phyloP scores from a whole-genome alignment of 2,888 invertebrate genomes.

The Schizotus pectinicornis region DNA sequence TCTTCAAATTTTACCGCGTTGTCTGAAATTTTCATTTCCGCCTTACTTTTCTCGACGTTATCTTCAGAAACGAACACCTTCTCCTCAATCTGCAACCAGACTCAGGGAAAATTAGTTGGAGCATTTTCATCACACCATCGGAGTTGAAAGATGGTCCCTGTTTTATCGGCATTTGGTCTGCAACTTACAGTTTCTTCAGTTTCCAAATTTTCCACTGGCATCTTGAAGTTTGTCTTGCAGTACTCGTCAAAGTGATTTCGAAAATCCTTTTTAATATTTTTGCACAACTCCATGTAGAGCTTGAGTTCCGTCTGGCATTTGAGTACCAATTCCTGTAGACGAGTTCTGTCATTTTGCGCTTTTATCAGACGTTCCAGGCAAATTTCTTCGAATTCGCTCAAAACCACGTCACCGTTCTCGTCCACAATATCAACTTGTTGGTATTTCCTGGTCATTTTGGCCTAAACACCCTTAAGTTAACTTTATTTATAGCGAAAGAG shows the following conservation, averaged over 20 bases:
- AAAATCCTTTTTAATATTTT: constrained; percentile 43
- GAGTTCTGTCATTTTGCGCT: background rate
- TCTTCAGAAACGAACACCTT: too few relatives aligned
- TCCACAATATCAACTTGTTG: constrained; percentile 23
- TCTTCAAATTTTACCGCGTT: too few relatives aligned
- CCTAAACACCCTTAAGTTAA: constrained; percentile 5
- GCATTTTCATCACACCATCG: too few relatives aligned
- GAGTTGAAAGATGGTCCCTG: too few relatives aligned
- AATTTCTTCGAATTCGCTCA: constrained; percentile 10
- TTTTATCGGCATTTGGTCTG: too few relatives aligned
- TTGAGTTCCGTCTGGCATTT: constrained; percentile 37
- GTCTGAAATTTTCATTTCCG: too few relatives aligned
- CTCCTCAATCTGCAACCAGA: too few relatives aligned
- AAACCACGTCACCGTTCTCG: constrained; percentile 23
- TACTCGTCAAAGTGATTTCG: constrained; percentile 47
- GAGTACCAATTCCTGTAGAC: constrained; percentile 8
- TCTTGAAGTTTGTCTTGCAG: constrained; percentile 45
- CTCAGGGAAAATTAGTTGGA: too few relatives aligned
- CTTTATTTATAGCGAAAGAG: background rate
- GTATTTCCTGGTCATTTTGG: constrained; percentile 16
- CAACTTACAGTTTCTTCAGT: background rate
- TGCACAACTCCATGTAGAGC: constrained; percentile 42
- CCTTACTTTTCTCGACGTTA: too few relatives aligned
- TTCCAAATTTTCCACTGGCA: constrained; percentile 29
- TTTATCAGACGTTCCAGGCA: background rate